A percentile compares a stretch with the other conserved stretches of the same genome.
Evolutionary conservation across 1,140 invertebrate species (phyloP).

Genomic region (Nephila pilipes): DNA sequence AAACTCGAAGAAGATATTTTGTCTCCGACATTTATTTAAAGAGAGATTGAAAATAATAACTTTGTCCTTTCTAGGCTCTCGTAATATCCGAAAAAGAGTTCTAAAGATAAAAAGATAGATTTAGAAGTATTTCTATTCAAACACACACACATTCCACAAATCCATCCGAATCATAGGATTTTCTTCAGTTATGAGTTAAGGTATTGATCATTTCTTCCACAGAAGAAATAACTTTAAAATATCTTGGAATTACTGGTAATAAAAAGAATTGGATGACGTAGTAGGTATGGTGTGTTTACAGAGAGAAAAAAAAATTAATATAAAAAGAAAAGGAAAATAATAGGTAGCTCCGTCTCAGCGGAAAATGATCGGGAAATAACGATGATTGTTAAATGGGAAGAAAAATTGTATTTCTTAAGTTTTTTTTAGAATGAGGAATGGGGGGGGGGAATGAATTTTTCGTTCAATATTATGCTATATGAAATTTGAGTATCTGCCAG

Average conservation of each 20-base stretch:
- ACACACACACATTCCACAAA: background rate
- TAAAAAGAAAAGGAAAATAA: background rate
- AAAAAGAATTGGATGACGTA: background rate
- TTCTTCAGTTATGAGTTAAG: background rate
- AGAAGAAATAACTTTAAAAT: background rate
- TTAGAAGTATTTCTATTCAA: background rate
- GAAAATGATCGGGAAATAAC: constrained; percentile 42
- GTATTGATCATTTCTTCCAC: background rate
- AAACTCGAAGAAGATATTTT: too few relatives aligned
- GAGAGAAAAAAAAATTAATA: background rate
- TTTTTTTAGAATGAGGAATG: background rate
- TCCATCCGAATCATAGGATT: background rate
- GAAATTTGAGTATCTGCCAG: background rate
- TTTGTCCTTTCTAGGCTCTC: too few relatives aligned
- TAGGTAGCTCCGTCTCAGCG: background rate
- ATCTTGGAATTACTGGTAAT: background rate
- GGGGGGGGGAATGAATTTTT: background rate
- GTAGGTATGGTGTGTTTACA: background rate
- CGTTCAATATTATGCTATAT: background rate
- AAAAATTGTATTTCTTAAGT: background rate
- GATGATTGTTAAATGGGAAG: background rate
- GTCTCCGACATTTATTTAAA: too few relatives aligned
- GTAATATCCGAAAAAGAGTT: too few relatives aligned
- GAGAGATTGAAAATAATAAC: too few relatives aligned
- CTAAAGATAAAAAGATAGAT: background rate